phyloP scores from a whole-genome alignment of 2,113 vertebrate species.

The Coracopsis vasa region DNA sequence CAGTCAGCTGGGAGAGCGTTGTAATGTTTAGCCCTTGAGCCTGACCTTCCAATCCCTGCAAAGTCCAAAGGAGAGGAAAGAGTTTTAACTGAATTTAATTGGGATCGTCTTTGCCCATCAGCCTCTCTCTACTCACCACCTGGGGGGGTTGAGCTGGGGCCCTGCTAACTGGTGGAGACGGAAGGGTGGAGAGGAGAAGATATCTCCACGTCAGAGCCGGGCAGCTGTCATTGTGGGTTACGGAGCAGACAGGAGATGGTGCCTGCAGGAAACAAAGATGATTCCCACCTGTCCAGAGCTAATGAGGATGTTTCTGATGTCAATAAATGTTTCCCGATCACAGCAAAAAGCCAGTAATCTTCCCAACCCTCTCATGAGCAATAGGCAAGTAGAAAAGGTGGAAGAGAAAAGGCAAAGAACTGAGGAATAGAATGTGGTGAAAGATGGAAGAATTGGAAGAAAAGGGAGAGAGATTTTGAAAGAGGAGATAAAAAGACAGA shows the following conservation, averaged over 20 bases:
- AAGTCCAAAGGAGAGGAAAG: slow-evolving; percentile 62
- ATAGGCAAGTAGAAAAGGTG: background rate
- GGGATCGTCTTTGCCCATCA: slow-evolving; percentile 72
- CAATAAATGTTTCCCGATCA: slow-evolving; percentile 54
- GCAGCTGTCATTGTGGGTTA: slow-evolving; percentile 83
- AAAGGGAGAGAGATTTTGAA: background rate
- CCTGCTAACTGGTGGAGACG: slow-evolving; percentile 17
- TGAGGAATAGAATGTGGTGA: background rate
- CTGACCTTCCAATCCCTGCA: slow-evolving; percentile 39
- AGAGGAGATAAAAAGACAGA: background rate
- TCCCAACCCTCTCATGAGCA: background rate
- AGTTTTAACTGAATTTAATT: slow-evolving; percentile 73
- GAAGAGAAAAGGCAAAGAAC: background rate
- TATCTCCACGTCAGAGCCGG: slow-evolving; percentile 39
- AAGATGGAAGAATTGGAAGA: background rate
- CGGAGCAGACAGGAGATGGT: slow-evolving; percentile 72
- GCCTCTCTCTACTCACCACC: slow-evolving; percentile 36
- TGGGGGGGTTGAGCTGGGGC: slow-evolving; percentile 47
- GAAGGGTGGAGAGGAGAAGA: slow-evolving; percentile 25
- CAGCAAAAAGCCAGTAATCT: background rate
- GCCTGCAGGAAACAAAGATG: slow-evolving; percentile 75
- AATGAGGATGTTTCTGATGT: slow-evolving; percentile 68
- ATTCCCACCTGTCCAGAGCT: slow-evolving; percentile 69
- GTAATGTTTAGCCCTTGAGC: slow-evolving; percentile 68
- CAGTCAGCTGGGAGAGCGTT: background rate